phyloP scores from a whole-genome alignment of 2,113 vertebrate genomes.

The Hemichromis elongatus region DNA sequence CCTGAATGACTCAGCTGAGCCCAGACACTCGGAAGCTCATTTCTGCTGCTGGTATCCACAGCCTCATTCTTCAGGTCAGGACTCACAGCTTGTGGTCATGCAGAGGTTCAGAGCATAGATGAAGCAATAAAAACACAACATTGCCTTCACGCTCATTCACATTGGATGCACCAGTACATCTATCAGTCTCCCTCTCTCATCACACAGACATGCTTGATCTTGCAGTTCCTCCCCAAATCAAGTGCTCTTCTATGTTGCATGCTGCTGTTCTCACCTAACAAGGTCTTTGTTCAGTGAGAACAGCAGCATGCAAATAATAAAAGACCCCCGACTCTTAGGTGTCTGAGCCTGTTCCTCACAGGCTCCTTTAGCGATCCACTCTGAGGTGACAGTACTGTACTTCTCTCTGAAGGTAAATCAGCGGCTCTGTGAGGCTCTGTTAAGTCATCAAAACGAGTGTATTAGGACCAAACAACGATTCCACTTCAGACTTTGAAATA shows the following conservation, averaged over 20 bases:
- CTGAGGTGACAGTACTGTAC: not conserved
- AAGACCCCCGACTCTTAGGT: not conserved
- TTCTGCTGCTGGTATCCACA: not conserved
- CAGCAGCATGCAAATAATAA: not conserved
- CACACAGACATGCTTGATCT: not conserved
- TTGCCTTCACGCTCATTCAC: too few relatives aligned
- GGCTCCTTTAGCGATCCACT: not conserved
- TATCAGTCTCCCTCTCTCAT: not conserved
- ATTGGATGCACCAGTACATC: not conserved
- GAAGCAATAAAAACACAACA: too few relatives aligned
- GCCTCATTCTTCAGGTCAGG: not conserved
- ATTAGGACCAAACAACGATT: not conserved
- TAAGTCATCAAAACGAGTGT: not conserved
- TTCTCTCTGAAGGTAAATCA: not conserved
- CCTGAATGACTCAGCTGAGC: not conserved
- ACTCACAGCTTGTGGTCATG: not conserved
- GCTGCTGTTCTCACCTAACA: too few relatives aligned
- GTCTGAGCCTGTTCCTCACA: not conserved
- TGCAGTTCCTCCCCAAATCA: not conserved
- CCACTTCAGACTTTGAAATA: not conserved
- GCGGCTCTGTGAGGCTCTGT: not conserved
- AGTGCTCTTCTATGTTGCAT: too few relatives aligned
- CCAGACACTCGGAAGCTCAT: not conserved
- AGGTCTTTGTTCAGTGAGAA: not conserved
- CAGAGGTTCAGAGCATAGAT: not conserved